Percentiles rank a stretch among this genome's conserved stretches.
phyloP scores from a whole-genome alignment of 2,797 vertebrate genomes.

The Siniperca scherzeri region DNA sequence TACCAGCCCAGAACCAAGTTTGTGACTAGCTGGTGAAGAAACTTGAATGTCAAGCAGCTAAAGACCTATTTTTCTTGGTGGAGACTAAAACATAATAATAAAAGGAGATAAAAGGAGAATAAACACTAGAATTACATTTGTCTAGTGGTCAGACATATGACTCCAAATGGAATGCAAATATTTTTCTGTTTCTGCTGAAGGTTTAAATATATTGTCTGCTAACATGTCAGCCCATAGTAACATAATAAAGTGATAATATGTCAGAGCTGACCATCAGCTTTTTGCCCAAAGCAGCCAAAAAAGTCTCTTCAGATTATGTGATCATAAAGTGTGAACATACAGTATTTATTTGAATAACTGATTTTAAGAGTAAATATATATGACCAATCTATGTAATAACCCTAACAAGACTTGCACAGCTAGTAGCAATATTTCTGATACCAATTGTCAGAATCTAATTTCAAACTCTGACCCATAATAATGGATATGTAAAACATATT shows the following conservation, averaged over 20 bases:
- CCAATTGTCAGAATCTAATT: neutral
- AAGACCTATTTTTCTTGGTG: neutral
- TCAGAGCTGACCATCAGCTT: neutral
- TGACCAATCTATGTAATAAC: constrained; percentile 11
- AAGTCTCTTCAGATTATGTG: neutral
- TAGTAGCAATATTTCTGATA: neutral
- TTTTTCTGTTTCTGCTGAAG: neutral
- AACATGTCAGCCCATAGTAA: neutral
- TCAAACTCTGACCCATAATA: constrained; percentile 11
- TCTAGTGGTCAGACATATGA: neutral
- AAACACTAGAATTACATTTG: neutral
- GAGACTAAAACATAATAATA: neutral
- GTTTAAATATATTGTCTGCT: neutral
- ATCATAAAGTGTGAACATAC: neutral
- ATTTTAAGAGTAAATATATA: constrained; percentile 1
- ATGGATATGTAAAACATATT: constrained; percentile 26
- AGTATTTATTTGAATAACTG: neutral
- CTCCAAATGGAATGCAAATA: neutral
- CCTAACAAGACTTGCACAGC: neutral
- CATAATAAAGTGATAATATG: neutral
- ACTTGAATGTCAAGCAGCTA: neutral
- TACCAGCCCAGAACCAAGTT: neutral
- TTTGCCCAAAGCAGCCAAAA: neutral
- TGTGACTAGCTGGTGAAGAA: neutral
- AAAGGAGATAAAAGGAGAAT: neutral